Conservation (phyloP, 1,140 invertebrate species). For the Panagrolaimus sp. region DNA sequence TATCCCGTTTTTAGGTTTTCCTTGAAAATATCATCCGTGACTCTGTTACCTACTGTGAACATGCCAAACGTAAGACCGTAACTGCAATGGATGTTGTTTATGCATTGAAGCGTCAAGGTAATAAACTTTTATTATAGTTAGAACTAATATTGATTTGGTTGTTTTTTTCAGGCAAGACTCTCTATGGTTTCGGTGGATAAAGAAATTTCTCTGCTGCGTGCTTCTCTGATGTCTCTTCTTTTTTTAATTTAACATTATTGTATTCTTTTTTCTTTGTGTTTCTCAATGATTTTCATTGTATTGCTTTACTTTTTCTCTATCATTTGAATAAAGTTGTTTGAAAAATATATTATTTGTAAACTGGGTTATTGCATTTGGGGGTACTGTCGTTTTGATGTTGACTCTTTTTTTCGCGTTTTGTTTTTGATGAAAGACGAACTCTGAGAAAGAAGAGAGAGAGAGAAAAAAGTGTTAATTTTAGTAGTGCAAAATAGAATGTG, state of each 20-base stretch:
- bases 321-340: not conserved
- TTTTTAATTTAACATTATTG: not conserved
- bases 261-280: not conserved
- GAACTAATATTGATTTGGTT: not conserved
- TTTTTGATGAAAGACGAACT: too few relatives aligned
- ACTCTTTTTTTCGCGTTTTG: too few relatives aligned
- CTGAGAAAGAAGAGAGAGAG: too few relatives aligned
- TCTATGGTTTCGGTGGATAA: conserved; percentile 15
- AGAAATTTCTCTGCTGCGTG: not conserved
- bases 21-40: conserved; percentile 75
- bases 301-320: not conserved
- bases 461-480: too few relatives aligned
- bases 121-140: not conserved
- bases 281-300: not conserved
- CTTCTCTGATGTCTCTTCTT: conserved; percentile 5
- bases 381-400: too few relatives aligned
- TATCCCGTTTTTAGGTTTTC: too few relatives aligned
- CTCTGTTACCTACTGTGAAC: conserved; percentile 63
- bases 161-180: conserved; percentile 6
- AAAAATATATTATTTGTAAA: not conserved
- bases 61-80: conserved; percentile 14
- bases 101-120: conserved; percentile 13
- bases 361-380: too few relatives aligned
- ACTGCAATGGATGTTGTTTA: conserved; percentile 14
- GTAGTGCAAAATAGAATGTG: too few relatives aligned